Percentiles rank a stretch among this genome's conserved stretches.
Conservation (phyloP, 2,113 vertebrate genomes). For the Vanacampus margaritifer region DNA sequence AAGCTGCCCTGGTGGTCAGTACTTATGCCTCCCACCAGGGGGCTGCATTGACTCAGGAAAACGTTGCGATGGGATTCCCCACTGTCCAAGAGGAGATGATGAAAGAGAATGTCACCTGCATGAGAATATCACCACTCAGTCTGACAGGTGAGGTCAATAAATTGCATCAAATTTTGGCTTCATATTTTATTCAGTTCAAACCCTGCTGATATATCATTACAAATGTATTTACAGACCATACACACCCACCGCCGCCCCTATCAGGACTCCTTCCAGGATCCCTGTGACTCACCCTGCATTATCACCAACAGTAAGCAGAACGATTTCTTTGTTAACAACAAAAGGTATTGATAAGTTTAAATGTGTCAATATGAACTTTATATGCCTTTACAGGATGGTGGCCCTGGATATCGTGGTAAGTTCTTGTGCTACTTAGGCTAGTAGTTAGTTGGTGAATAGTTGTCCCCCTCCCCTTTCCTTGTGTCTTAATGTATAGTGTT, state of each 20-base stretch:
- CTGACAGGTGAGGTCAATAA: slow-evolving; percentile 27
- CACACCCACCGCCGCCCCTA: slow-evolving; percentile 56
- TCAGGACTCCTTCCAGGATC: slow-evolving; percentile 65
- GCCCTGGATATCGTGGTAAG: slow-evolving; percentile 53
- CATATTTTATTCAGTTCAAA: background rate
- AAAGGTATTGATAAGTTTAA: background rate
- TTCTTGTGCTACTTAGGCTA: background rate
- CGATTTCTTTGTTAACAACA: too few relatives aligned
- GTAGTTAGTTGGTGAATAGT: background rate
- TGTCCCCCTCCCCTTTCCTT: background rate
- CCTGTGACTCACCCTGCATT: slow-evolving; percentile 45
- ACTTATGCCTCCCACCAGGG: slow-evolving; percentile 70
- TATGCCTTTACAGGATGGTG: slow-evolving; percentile 39
- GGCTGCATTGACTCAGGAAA: slow-evolving; percentile 59
- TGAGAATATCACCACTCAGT: slow-evolving; percentile 29
- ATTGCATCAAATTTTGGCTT: background rate
- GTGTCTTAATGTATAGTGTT: background rate
- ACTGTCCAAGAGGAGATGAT: slow-evolving; percentile 75
- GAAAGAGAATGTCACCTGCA: slow-evolving; percentile 67
- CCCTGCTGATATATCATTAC: background rate
- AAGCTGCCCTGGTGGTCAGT: slow-evolving; percentile 61
- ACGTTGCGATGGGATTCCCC: slow-evolving; percentile 65
- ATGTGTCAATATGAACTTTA: background rate
- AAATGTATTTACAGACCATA: slow-evolving; percentile 30
- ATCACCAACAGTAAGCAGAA: slow-evolving; percentile 44